Percentiles rank a stretch among this genome's conserved stretches.
Conservation (phyloP, 2,888 invertebrate genomes). For the Nycteola revayana region DNA sequence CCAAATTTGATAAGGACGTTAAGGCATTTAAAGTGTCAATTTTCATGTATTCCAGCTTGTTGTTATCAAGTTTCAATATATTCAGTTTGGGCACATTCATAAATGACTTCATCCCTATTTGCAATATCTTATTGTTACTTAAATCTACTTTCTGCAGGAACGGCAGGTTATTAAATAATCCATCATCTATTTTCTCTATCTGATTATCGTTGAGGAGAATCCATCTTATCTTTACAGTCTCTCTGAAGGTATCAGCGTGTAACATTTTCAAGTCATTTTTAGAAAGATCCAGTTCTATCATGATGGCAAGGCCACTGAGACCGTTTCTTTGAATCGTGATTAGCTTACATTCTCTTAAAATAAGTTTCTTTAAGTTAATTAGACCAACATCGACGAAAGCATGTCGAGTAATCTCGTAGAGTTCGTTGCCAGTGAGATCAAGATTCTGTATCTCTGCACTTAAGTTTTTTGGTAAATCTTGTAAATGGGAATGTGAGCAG, state of each 20-base stretch:
- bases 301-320: slow-evolving; percentile 87
- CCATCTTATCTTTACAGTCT: slow-evolving; percentile 86
- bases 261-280: slow-evolving; percentile 86
- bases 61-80: slow-evolving; percentile 86
- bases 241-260: slow-evolving; percentile 86
- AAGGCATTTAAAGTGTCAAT: slow-evolving; percentile 85
- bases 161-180: slow-evolving; percentile 88
- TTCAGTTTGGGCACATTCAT: slow-evolving; percentile 85
- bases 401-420: slow-evolving; percentile 84
- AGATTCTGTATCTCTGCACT: slow-evolving; percentile 87
- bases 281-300: slow-evolving; percentile 92
- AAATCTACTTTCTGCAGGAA: slow-evolving; percentile 89
- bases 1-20: slow-evolving; percentile 86
- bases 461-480: slow-evolving; percentile 86
- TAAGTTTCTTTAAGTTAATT: slow-evolving; percentile 91
- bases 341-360: slow-evolving; percentile 88
- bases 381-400: slow-evolving; percentile 87
- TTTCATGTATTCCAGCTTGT: slow-evolving; percentile 86
- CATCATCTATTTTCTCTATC: slow-evolving; percentile 86
- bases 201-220: slow-evolving; percentile 89
- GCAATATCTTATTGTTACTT: slow-evolving; percentile 87
- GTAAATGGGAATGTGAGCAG: slow-evolving; percentile 86
- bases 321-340: slow-evolving; percentile 88
- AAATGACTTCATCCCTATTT: slow-evolving; percentile 87
- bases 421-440: slow-evolving; percentile 87